Evolutionary conservation across 2,888 invertebrate species (phyloP).

Genomic region (Theretra japonica): DNA sequence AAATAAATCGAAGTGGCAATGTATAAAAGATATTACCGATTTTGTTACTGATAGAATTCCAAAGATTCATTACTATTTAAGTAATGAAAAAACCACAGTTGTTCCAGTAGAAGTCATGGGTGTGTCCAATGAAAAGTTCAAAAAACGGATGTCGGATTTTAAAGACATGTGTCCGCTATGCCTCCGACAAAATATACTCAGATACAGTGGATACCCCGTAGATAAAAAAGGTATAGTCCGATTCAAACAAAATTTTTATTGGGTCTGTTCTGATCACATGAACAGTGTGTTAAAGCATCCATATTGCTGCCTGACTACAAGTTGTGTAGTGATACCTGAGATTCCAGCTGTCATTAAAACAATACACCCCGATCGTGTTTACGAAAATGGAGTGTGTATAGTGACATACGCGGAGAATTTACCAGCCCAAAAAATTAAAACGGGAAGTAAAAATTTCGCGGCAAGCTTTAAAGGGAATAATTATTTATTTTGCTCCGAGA

Average conservation of each 20-base stretch:
- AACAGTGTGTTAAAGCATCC: conserved; percentile 75
- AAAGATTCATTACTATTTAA: conserved; percentile 81
- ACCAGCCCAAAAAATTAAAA: conserved; percentile 71
- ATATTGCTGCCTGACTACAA: conserved; percentile 58
- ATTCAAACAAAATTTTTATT: conserved; percentile 83
- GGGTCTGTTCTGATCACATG: conserved; percentile 85
- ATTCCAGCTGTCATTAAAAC: conserved; percentile 77
- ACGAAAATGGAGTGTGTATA: conserved; percentile 85
- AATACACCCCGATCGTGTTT: conserved; percentile 67
- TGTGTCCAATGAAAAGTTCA: conserved; percentile 83
- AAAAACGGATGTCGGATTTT: conserved; percentile 75
- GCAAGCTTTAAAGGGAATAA: conserved; percentile 76
- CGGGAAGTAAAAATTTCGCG: conserved; percentile 75
- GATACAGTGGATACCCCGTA: conserved; percentile 73
- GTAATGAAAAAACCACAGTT: conserved; percentile 73
- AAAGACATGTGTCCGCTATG: conserved; percentile 86
- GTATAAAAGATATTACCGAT: conserved; percentile 72
- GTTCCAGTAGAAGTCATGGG: conserved; percentile 81
- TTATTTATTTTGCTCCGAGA: conserved; percentile 83
- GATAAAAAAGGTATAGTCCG: conserved; percentile 84
- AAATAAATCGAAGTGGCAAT: conserved; percentile 82
- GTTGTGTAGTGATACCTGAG: conserved; percentile 70
- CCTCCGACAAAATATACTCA: conserved; percentile 64
- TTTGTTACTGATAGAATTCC: conserved; percentile 64
- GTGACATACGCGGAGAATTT: conserved; percentile 85